phyloP scores from a whole-genome alignment of 2,888 invertebrate genomes.

The Brachypalpus laphriformis region DNA sequence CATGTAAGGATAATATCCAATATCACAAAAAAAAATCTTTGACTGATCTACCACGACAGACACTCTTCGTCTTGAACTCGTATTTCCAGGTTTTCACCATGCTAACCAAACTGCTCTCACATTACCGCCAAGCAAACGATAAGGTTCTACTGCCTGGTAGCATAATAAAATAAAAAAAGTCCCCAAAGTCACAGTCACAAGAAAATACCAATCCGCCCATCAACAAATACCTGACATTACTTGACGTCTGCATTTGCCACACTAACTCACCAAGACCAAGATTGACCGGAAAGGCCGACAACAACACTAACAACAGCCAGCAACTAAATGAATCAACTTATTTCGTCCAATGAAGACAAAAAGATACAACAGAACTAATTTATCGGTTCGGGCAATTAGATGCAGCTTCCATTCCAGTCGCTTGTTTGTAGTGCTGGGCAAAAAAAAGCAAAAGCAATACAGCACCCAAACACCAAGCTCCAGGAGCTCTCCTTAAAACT shows the following conservation, averaged over 20 bases:
- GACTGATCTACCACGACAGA: slow-evolving; percentile 54
- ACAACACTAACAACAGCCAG: slow-evolving; percentile 22
- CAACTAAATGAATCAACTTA: slow-evolving; percentile 73
- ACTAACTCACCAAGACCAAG: slow-evolving; percentile 52
- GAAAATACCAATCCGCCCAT: slow-evolving; percentile 73
- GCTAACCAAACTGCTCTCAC: slow-evolving; percentile 41
- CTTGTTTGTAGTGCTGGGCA: slow-evolving; percentile 44
- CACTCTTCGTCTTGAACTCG: slow-evolving; percentile 26
- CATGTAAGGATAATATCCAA: slow-evolving; percentile 38
- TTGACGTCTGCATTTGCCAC: slow-evolving; percentile 74
- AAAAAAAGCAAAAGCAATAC: slow-evolving; percentile 17
- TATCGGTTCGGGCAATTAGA: slow-evolving; percentile 72
- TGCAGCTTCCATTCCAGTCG: slow-evolving; percentile 71
- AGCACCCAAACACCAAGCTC: slow-evolving; percentile 57
- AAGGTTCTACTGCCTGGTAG: slow-evolving; percentile 20
- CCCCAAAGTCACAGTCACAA: slow-evolving; percentile 54
- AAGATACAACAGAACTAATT: slow-evolving; percentile 68
- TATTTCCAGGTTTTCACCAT: slow-evolving; percentile 52
- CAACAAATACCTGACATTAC: slow-evolving; percentile 71
- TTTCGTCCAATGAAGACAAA: slow-evolving; percentile 60
- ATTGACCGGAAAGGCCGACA: slow-evolving; percentile 67
- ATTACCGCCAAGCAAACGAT: slow-evolving; percentile 44
- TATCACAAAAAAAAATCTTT: slow-evolving; percentile 57
- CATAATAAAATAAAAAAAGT: not conserved
- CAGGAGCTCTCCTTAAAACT: slow-evolving; percentile 40